Percentiles rank a stretch among this genome's conserved stretches.
These are phyloP conservation scores for Dolomedes plantarius DNA, from an alignment of 2,888 invertebrate species.

Conservation along the genomic window DNA sequence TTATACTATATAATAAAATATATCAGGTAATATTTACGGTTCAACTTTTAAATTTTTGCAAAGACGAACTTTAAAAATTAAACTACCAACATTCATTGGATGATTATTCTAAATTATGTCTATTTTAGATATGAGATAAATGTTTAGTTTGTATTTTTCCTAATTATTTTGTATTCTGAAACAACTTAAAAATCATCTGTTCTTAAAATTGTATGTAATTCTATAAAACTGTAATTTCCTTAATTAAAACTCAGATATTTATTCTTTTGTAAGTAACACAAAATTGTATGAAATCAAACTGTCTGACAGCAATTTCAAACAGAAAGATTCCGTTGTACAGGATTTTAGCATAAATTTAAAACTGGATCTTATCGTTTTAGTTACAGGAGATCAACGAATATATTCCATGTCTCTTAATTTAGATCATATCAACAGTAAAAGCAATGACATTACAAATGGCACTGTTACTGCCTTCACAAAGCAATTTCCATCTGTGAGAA, in stretches of 20 bases:
- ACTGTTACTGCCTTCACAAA: constrained; percentile 60
- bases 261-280: constrained; percentile 50
- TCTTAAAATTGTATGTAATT: too few species aligned
- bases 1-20: too few species aligned
- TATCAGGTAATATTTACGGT: too few species aligned
- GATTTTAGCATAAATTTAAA: constrained; percentile 42
- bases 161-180: too few species aligned
- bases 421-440: not conserved
- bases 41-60: too few species aligned
- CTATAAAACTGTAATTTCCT: not conserved
- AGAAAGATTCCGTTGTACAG: not conserved
- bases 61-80: too few species aligned
- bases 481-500: constrained; percentile 46
- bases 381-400: constrained; percentile 23
- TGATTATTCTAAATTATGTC: too few species aligned
- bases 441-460: not conserved
- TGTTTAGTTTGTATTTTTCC: too few species aligned
- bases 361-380: constrained; percentile 21
- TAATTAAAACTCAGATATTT: constrained; percentile 28
- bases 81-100: too few species aligned
- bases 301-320: constrained; percentile 2
- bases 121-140: too few species aligned
- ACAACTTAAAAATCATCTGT: too few species aligned
- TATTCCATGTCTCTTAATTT: constrained; percentile 38
- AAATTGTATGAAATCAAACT: constrained; percentile 44